Base-by-base conservation (phyloP, 2,113 vertebrate species). In the Hiodon tergisus region DNA sequence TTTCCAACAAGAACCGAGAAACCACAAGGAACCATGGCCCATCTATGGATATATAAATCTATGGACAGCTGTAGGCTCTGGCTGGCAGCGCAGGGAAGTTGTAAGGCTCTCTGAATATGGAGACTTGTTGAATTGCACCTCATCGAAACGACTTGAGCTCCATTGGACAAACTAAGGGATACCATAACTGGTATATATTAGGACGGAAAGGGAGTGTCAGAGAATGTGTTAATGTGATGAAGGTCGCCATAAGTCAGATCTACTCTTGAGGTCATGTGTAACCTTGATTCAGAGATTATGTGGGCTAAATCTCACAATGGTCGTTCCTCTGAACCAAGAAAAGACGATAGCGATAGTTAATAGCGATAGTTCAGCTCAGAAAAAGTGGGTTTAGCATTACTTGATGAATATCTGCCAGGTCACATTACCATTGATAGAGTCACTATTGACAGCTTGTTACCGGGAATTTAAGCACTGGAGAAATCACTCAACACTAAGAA, bases 121-220 rank as follows among this genome's bases (percentile, higher is more conserved):
- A 79, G 79, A 71, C 78, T 77, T 70, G 82, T 78, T 77, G 71
- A 58, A 83, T 80, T 86, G 80, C 81, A 80, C 77, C 83, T 86
- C 77, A 79, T 76, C 75, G 77, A 75, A 80, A 68, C 53, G 73
- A 76, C 72, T 75, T 80, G 78, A 83, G 73, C 76, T 78, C 76
- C 66, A 76, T 79, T 81, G 87, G 86, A 84, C 81, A 87, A 83
- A 79, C 58, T 79, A 85, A 88, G 65, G 17, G 65, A 54, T 4
- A 57, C 13, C 50, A 5, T 14, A 31, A 17, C 61, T 70, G 59
- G 54, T 10, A 17, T 47, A 31, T 46, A 3, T 57, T 51, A 55
- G 55, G 53, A 68, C 8, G 57, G 9, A 31, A 48, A 16, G 14
- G 48, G 65, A 46, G 67, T 11, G 6, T n/a, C 55, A 50, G 46